These are phyloP conservation scores for Myotis lucifugus DNA, from an alignment of 2,113 vertebrate species.

Conservation along the genomic window DNA sequence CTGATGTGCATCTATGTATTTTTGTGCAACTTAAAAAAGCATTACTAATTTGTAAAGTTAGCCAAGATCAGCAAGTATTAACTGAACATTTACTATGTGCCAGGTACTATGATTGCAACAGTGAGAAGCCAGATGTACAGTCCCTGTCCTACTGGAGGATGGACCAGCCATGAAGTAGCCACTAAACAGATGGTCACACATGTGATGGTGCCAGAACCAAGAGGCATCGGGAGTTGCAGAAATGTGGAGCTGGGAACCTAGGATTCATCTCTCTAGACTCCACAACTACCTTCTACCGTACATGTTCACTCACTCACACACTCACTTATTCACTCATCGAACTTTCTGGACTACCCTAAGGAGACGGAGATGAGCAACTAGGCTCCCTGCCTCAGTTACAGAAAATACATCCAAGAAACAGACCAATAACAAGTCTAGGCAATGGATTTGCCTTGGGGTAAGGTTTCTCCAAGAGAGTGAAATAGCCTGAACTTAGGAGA, in stretches of 20 bases:
- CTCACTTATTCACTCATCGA: not conserved
- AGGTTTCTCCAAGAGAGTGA: not conserved
- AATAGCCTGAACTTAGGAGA: not conserved
- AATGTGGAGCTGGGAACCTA: not conserved
- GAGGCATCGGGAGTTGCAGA: not conserved
- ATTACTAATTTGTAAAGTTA: conserved; percentile 37
- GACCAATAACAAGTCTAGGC: not conserved
- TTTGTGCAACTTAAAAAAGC: conserved; percentile 40
- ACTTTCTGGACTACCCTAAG: not conserved
- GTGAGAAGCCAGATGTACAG: not conserved
- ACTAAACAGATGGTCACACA: not conserved
- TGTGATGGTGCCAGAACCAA: not conserved
- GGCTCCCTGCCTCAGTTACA: not conserved
- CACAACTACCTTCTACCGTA: not conserved
- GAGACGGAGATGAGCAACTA: not conserved
- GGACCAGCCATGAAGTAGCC: not conserved
- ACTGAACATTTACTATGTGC: conserved; percentile 1
- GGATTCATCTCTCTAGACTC: not conserved
- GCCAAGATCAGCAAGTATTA: conserved; percentile 46
- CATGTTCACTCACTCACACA: not conserved
- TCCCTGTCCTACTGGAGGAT: not conserved
- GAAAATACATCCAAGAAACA: not conserved
- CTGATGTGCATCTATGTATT: conserved; percentile 42
- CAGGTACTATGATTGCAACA: not conserved
- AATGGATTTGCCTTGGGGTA: not conserved